Evolutionary conservation across 2,888 invertebrate species (phyloP).

Genomic region (Heliconius ethilla): DNA sequence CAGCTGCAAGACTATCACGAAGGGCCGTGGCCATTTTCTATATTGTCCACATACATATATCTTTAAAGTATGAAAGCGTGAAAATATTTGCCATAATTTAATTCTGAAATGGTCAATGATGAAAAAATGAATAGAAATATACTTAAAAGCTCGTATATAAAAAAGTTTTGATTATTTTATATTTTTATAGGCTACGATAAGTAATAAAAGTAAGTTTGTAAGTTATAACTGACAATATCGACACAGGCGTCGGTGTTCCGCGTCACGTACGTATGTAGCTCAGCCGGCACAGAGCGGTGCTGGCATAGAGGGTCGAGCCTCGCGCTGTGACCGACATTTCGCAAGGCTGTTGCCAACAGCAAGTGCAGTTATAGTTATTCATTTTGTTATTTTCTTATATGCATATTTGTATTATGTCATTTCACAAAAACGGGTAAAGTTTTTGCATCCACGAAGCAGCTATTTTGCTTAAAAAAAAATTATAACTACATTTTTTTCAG

Average conservation of each 20-base stretch:
- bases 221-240: slow-evolving; percentile 2
- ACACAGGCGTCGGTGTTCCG: slow-evolving; percentile 22
- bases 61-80: background rate
- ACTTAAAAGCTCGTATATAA: background rate
- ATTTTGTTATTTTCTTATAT: too few species aligned
- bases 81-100: background rate
- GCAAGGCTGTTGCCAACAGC: slow-evolving; percentile 39
- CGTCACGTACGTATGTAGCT: slow-evolving; percentile 36
- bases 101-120: background rate
- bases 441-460: fast-evolving
- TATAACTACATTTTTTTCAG: background rate
- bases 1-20: slow-evolving; percentile 17
- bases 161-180: background rate
- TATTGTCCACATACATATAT: background rate
- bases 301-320: slow-evolving; percentile 19
- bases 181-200: background rate
- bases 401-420: background rate
- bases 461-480: background rate
- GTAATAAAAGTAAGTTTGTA: background rate
- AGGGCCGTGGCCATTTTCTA: slow-evolving; percentile 29
- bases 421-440: background rate
- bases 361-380: slow-evolving; percentile 31
- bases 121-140: background rate
- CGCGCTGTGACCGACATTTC: slow-evolving; percentile 38
- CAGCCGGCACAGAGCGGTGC: slow-evolving; percentile 22